Percentiles rank a stretch among this genome's conserved stretches.
Conservation (phyloP, 2,113 vertebrate genomes). For the Penelope pileata region DNA sequence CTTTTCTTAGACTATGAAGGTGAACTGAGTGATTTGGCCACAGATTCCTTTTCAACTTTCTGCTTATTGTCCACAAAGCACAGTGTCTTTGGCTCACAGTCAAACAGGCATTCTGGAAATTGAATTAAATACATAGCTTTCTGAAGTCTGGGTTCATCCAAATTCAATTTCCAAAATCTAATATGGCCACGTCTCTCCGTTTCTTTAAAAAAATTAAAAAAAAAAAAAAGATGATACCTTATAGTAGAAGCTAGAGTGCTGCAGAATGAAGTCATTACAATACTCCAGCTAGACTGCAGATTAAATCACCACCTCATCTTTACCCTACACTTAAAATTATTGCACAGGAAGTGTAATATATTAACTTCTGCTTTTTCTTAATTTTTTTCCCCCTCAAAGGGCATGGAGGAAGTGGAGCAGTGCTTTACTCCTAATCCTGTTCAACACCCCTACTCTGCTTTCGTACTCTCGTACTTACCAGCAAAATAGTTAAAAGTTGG, state of each 20-base stretch:
- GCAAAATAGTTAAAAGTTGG: neutral
- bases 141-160: slow-evolving; percentile 25
- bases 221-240: neutral
- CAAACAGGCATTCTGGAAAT: slow-evolving; percentile 32
- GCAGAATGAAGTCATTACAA: neutral
- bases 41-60: neutral
- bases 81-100: slow-evolving; percentile 13
- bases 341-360: neutral
- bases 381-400: neutral
- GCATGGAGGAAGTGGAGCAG: neutral
- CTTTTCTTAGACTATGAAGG: neutral
- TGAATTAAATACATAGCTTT: slow-evolving; percentile 47
- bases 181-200: neutral
- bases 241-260: neutral
- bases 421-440: neutral
- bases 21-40: slow-evolving; percentile 8
- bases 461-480: neutral
- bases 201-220: neutral
- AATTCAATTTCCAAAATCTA: slow-evolving; percentile 56
- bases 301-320: neutral
- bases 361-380: fast-evolving
- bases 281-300: neutral
- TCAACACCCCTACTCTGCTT: neutral
- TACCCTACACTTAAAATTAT: neutral
- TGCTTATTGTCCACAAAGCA: neutral